Evolutionary conservation across 2,113 vertebrate species (phyloP).

Genomic region (Piliocolobus tephrosceles): DNA sequence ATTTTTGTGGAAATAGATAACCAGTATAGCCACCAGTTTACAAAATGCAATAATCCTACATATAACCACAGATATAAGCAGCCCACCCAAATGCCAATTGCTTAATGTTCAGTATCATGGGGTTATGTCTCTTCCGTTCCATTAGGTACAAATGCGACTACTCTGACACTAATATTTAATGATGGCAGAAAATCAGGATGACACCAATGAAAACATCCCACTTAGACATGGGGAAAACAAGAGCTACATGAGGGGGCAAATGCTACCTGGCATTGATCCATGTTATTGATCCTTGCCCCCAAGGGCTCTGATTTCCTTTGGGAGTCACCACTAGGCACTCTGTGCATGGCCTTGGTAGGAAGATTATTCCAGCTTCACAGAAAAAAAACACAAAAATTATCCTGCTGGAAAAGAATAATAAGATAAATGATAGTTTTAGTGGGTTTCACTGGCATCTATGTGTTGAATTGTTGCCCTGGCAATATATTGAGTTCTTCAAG

Average conservation of each 20-base stretch:
- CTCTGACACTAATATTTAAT: constrained; percentile 50
- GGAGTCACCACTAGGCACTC: neutral
- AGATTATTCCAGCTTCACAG: neutral
- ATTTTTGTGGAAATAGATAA: constrained; percentile 70
- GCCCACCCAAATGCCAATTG: neutral
- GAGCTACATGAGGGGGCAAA: neutral
- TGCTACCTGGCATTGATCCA: neutral
- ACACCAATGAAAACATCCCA: neutral
- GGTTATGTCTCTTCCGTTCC: neutral
- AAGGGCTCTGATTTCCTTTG: neutral
- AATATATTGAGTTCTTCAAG: constrained; percentile 63
- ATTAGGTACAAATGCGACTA: constrained; percentile 10
- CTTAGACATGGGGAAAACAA: neutral
- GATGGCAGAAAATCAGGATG: constrained; percentile 18
- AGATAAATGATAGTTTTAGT: constrained; percentile 59
- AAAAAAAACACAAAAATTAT: neutral
- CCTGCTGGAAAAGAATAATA: constrained; percentile 40
- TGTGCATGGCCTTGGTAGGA: neutral
- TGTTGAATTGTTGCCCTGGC: constrained; percentile 68
- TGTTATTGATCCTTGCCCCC: neutral
- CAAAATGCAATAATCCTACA: constrained; percentile 51
- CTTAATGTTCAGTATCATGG: neutral
- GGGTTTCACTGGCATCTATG: constrained; percentile 44
- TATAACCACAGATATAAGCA: constrained; percentile 45
- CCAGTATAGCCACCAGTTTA: constrained; percentile 41